Base-by-base conservation (phyloP, 2,888 invertebrate genomes). In the Acleris emargana region DNA sequence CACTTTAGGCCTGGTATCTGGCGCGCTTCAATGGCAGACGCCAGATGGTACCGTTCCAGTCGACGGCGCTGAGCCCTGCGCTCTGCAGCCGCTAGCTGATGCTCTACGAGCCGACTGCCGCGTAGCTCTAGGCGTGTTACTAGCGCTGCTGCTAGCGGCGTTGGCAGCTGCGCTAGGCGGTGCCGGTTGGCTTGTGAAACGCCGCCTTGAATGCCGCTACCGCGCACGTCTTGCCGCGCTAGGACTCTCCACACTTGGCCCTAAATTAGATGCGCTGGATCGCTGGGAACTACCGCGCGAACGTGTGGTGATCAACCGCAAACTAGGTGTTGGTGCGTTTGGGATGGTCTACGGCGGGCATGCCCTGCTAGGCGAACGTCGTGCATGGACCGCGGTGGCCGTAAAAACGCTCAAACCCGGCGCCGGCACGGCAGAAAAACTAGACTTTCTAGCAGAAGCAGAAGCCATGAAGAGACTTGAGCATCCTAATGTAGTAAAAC, bases 401-500 rank as follows among this genome's bases (percentile, higher is more conserved):
- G 97, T 98, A 0, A 98, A 98, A 86, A 97, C 98, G 0, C 92
- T 98, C 3, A 97, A 98, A 86, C 93, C 95, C 45, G 97, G 97
- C 4, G 96, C 97, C 0, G 94, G 94, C 9, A 95, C 96, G 2
- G 97, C 98, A 73, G 97, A 97, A 79, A 97, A 97, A 82, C 89
- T 98, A 22, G 98, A 98, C 83, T 98, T 98, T 79, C 91, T 98
- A 47, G 96, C 97, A 59, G 98, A 98, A 85, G 98, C 98, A 1
- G 97, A 98, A 82, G 96, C 97, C 22, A 98, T 98, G 98, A 98
- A 98, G 82, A 94, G 97, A 54, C 97, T 98, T 84, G 96, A 97
- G 63, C 98, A 98, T 83, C 95, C 95, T 77, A 98, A 98, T 83
- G 96, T 98, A 62, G 96, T 98, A 16, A 94, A 95, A 73, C 89